Percentiles rank a stretch among this genome's conserved stretches.
Evolutionary conservation across 2,888 invertebrate species (phyloP).

Genomic region (Siphlonurus alternatus): DNA sequence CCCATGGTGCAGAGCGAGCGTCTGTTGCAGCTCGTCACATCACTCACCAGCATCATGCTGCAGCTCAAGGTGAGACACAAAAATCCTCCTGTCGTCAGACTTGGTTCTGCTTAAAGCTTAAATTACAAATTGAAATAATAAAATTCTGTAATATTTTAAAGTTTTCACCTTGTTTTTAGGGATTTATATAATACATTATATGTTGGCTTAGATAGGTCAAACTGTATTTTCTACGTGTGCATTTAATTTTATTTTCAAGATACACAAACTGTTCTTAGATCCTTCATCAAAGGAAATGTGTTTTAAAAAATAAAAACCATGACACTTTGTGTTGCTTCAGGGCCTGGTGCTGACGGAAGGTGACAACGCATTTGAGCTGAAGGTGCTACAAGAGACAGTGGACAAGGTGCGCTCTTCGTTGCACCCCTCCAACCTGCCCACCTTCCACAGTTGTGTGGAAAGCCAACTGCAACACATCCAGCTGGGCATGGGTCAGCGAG

Average conservation of each 20-base stretch:
- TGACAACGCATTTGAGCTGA: slow-evolving; percentile 79
- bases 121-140: not conserved
- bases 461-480: slow-evolving; percentile 82
- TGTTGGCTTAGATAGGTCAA: not conserved
- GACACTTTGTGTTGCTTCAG: slow-evolving; percentile 22
- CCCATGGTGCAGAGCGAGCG: not conserved
- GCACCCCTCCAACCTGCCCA: slow-evolving; percentile 51
- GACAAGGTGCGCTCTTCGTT: slow-evolving; percentile 71
- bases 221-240: not conserved
- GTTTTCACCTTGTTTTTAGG: not conserved
- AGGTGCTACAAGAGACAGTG: slow-evolving; percentile 79
- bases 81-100: not conserved
- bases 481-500: slow-evolving; percentile 37
- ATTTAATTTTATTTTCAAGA: not conserved
- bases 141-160: not conserved
- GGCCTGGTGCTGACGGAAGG: slow-evolving; percentile 46
- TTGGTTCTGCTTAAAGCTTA: not conserved
- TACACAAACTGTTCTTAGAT: not conserved
- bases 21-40: slow-evolving; percentile 44
- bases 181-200: not conserved
- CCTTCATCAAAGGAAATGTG: too few species aligned
- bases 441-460: slow-evolving; percentile 78
- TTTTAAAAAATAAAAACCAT: too few species aligned
- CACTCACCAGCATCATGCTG: slow-evolving; percentile 75
- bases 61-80: slow-evolving; percentile 55